These are phyloP conservation scores for Synergus umbraculus DNA, from an alignment of 2,888 invertebrate species.

Conservation along the genomic window DNA sequence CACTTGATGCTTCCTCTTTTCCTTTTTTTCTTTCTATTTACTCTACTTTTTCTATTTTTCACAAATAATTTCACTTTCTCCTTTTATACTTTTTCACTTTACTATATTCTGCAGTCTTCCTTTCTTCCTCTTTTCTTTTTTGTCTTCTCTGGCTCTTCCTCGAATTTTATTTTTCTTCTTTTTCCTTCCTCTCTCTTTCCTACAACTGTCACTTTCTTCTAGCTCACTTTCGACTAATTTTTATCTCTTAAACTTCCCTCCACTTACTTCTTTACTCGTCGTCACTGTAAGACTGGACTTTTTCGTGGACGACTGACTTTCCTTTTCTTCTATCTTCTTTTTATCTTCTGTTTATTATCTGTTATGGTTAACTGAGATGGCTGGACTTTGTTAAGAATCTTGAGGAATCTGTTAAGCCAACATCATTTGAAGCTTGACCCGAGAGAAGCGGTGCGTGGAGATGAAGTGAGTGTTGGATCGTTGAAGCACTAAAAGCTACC, in stretches of 20 bases:
- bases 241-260: not conserved
- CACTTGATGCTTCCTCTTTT: not conserved
- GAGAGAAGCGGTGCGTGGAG: constrained; percentile 54
- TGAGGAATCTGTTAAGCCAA: constrained; percentile 14
- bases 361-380: not conserved
- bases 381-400: not conserved
- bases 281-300: no score
- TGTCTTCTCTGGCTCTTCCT: not conserved
- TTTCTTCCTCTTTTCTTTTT: not conserved
- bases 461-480: constrained; percentile 58
- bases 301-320: not conserved
- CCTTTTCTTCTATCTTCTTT: not conserved
- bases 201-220: not conserved
- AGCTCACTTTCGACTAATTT: not conserved
- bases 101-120: not conserved
- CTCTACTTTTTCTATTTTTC: not conserved
- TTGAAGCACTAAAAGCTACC: constrained; percentile 56
- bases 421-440: constrained; percentile 54
- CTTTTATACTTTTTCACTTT: not conserved
- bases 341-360: not conserved
- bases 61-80: not conserved
- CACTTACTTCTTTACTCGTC: not conserved
- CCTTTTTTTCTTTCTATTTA: not conserved
- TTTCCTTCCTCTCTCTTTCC: not conserved
- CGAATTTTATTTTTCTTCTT: not conserved